A percentile compares a stretch with the other conserved stretches of the same genome.
phyloP scores from a whole-genome alignment of 2,888 invertebrate species.

The Polydrusus tereticollis region DNA sequence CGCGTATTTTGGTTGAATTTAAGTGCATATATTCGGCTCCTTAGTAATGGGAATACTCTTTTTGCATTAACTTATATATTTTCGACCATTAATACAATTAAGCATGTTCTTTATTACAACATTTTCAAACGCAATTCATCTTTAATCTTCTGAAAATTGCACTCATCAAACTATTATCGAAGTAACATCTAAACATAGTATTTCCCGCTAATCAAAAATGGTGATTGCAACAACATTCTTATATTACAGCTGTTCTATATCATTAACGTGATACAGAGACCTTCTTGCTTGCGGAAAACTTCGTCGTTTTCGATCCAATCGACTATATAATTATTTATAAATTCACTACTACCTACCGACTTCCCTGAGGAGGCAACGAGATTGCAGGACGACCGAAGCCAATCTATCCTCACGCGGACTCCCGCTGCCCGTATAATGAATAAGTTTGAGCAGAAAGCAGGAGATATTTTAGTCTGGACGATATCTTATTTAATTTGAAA shows the following conservation, averaged over 20 bases:
- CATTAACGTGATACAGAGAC: background rate
- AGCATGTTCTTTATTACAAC: too few species aligned
- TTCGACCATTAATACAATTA: too few species aligned
- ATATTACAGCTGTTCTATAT: background rate
- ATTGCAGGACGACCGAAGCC: slow-evolving; percentile 24
- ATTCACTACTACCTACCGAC: slow-evolving; percentile 24
- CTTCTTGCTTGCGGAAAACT: background rate
- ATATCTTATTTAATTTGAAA: too few species aligned
- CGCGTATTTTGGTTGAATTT: background rate
- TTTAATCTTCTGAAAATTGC: background rate
- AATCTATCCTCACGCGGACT: slow-evolving; percentile 16
- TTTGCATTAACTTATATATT: too few species aligned
- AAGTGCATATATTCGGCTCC: background rate
- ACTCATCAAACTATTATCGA: background rate
- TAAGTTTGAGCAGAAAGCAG: background rate
- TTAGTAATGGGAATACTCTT: too few species aligned
- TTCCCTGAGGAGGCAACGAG: slow-evolving; percentile 23
- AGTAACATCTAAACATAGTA: background rate
- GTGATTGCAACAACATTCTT: background rate
- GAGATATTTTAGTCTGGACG: background rate
- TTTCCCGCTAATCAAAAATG: background rate
- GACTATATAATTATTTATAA: slow-evolving; percentile 32
- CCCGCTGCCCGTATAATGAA: slow-evolving; percentile 18
- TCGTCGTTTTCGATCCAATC: slow-evolving; percentile 20
- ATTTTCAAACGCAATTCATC: background rate